Base-by-base conservation (phyloP, 1,140 invertebrate species). In the Hycleus cichorii region DNA sequence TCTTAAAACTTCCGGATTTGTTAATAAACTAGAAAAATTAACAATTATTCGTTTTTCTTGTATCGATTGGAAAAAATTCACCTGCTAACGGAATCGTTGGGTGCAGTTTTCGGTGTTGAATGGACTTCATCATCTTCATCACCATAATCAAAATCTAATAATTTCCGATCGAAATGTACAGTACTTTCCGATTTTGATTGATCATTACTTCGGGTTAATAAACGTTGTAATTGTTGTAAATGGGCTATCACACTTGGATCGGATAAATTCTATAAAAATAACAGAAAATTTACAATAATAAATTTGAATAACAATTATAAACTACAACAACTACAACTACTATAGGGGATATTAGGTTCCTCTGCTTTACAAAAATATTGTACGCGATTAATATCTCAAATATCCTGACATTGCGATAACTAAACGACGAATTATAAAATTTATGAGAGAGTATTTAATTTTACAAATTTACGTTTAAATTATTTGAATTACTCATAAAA, bases 141-240 rank as follows among this genome's bases (percentile, higher is more conserved):
- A 0, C 85, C 87, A 75, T 91, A 91, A 73, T 91, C 90, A 77
- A 89, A 91, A 69, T 91, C 89, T 24, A 93, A 72, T 1, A 92
- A 69, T 72, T 91, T 90, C 70, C 86, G 88, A 69, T 83, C 84
- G 70, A 88, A 87, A 63, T 84, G 84, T 2, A 85, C 79, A 59
- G 40, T 3, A 39, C 57, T 49, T 12, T 68, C 65, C 7, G 58
- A 54, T 51, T 64, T 66, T 73, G 73, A 60, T 70, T 77, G 9
- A 64, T 67, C 76, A 10, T 75, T 76, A 52, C 76, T 72, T 53
- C 80, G 79, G 12, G 81, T 67, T 32, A 83, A 66, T 43, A 85
- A 68, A 64, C 83, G 77, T 65, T 83, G 79, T 50, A 83, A 72
- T 66, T 81, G 80, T 69, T 83, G 80, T 47, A 83, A 64, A 64